Evolutionary conservation across 2,888 invertebrate species (phyloP).

Genomic region (Campoplex nolae): DNA sequence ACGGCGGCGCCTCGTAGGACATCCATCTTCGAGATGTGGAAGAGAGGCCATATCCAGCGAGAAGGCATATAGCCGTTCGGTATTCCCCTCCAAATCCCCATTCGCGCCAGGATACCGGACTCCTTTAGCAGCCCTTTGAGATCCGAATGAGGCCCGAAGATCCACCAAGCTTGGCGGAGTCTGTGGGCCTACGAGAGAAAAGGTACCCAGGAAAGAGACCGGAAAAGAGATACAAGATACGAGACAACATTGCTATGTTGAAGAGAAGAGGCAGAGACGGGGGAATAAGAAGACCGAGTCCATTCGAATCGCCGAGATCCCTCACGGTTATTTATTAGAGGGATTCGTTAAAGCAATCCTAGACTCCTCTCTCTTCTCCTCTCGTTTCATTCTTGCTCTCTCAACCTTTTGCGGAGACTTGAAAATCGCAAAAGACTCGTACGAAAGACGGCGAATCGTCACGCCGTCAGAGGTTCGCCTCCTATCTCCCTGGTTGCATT

Average conservation of each 20-base stretch:
- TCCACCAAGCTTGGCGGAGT: conserved; percentile 44
- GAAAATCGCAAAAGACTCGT: conserved; percentile 36
- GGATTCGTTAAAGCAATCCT: conserved; percentile 81
- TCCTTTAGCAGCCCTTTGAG: conserved; percentile 42
- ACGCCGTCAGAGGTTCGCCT: conserved; percentile 50
- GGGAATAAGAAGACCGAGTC: conserved; percentile 48
- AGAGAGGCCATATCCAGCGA: conserved; percentile 53
- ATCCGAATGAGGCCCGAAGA: conserved; percentile 37
- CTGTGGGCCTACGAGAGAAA: conserved; percentile 49
- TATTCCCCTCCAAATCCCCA: conserved; percentile 27
- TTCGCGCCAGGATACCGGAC: conserved; percentile 37
- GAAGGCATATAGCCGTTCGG: conserved; percentile 35
- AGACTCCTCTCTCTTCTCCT: conserved; percentile 43
- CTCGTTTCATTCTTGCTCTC: conserved; percentile 6
- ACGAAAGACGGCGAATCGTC: conserved; percentile 57
- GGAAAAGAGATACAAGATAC: conserved; percentile 28
- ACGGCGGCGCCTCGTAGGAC: conserved; percentile 83
- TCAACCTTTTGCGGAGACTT: conserved; percentile 25
- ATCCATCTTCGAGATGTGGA: conserved; percentile 80
- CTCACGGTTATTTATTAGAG: conserved; percentile 81
- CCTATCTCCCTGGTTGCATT: conserved; percentile 59
- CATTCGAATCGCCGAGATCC: conserved; percentile 69
- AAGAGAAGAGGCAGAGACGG: conserved; percentile 35
- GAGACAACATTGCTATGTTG: background rate
- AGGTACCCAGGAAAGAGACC: conserved; percentile 36